These are phyloP conservation scores for Cyrtorhinus lividipennis DNA, from an alignment of 1,140 invertebrate genomes.

Conservation along the genomic window DNA sequence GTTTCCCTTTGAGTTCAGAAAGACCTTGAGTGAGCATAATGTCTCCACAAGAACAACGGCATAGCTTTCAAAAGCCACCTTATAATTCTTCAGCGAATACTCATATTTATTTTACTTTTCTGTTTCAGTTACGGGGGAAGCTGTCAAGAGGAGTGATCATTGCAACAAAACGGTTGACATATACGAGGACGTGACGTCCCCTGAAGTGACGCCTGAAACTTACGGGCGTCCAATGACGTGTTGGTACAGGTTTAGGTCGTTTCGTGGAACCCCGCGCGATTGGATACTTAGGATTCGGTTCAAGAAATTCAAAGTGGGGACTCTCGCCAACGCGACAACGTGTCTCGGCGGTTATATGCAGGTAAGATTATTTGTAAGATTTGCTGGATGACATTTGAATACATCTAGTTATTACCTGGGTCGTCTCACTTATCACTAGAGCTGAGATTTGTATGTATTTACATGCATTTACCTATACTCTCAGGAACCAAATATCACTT, in stretches of 20 bases:
- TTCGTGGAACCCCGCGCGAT: slow-evolving; percentile 65
- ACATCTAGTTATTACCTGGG: no score
- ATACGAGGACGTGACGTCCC: slow-evolving; percentile 75
- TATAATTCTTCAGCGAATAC: no score
- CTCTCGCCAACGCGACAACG: slow-evolving; percentile 65
- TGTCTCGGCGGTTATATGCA: slow-evolving; percentile 75
- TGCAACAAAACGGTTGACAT: slow-evolving; percentile 88
- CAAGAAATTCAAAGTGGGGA: slow-evolving; percentile 83
- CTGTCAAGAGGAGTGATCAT: slow-evolving; percentile 45
- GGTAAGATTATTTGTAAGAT: no score
- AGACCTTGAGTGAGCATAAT: no score
- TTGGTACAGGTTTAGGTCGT: slow-evolving; percentile 72
- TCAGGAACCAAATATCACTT: no score
- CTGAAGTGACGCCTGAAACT: slow-evolving; percentile 64
- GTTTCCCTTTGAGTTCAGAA: no score
- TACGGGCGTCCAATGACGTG: slow-evolving; percentile 70
- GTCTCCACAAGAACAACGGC: no score
- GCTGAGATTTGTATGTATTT: no score
- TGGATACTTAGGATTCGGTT: slow-evolving; percentile 79
- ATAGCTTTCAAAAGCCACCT: no score
- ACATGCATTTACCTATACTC: no score
- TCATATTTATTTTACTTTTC: slow-evolving; percentile 18
- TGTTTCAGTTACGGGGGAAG: slow-evolving; percentile 39
- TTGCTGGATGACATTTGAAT: no score
- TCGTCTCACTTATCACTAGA: no score